Evolutionary conservation across 2,888 invertebrate genomes (phyloP), one percentile per base, ranked within the genome.

Genomic region (Stenchaetothrips biformis): DNA sequence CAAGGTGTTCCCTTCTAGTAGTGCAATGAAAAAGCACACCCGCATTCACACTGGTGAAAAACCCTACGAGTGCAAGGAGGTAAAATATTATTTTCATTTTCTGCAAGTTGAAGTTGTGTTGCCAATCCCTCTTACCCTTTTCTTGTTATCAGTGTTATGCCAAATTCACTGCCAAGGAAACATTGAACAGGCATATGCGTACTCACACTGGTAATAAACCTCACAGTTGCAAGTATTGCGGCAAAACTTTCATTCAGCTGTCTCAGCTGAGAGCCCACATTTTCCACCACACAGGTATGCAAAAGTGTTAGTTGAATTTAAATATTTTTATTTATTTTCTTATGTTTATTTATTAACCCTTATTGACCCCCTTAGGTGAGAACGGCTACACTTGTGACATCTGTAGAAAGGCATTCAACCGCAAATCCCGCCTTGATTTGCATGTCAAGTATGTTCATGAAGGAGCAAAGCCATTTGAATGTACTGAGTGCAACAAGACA

Each of bases 181-280:
- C 95, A 81, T 88, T 94, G 83, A 93, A 93, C 83, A 91, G 94
- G 3, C 94, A 94, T 85, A 89, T 92, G 84, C 89, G 92, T 83
- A 92, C 92, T 0, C 94, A 94, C 85, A 89, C 89, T 7, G 89
- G 89, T 0, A 86, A 88, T 49, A 88, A 88, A 82, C 89, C 89
- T 3, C 89, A 89, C 82, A 85, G 86, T 47, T 94, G 94, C 85
- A 86, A 89, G 77, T 89, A 90, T 84, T 96, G 96, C 85, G 90
- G 90, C 13, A 92, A 92, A 85, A 91, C 93, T n/a, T 96, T 95
- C 86, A 96, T 96, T 81, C 96, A 94, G 87, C 92, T 93, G 13
- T 90, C 92, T 9, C 95, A 95, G 85, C 87, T 96, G 59, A 90
- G 92, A 83, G 92, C 93, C 8, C 96, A 96, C 85, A 88, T 93